A percentile compares a stretch with the other conserved stretches of the same genome.
phyloP scores from a whole-genome alignment of 2,797 vertebrate species.

The Protosalanx chinensis region DNA sequence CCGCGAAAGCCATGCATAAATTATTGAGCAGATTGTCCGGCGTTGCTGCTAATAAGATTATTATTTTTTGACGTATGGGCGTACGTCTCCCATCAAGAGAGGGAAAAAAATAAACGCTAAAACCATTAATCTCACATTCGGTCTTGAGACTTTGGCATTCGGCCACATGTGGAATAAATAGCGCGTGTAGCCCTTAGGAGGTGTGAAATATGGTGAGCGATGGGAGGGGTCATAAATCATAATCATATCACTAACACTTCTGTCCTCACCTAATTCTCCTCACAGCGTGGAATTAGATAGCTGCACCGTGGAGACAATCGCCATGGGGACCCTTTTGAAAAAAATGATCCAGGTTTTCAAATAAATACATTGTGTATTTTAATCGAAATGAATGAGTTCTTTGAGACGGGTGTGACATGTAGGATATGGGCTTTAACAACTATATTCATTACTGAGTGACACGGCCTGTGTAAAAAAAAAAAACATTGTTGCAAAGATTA shows the following conservation, averaged over 20 bases:
- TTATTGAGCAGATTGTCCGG: conserved; percentile 30
- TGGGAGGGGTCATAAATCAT: no score
- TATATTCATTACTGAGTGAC: not conserved
- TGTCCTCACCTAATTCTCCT: not conserved
- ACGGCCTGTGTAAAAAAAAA: not conserved
- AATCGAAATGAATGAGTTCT: not conserved
- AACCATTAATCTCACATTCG: conserved; percentile 60
- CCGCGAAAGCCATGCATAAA: conserved; percentile 67
- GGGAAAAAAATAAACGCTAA: conserved; percentile 36
- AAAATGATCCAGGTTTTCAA: no score
- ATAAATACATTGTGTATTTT: no score
- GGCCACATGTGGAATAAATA: not conserved
- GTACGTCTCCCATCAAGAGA: conserved; percentile 55
- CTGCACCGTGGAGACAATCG: not conserved
- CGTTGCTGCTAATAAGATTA: conserved; percentile 37
- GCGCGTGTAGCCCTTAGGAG: not conserved
- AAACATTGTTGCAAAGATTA: not conserved
- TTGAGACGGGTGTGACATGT: not conserved
- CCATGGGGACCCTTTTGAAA: no score
- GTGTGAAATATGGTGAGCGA: conserved; percentile 4
- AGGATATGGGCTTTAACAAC: not conserved
- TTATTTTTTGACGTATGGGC: conserved; percentile 45
- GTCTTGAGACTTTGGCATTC: conserved; percentile 41
- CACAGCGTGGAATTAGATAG: not conserved
- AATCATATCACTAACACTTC: not conserved